phyloP scores from a whole-genome alignment of 1,140 invertebrate genomes.

The Zophobas morio region DNA sequence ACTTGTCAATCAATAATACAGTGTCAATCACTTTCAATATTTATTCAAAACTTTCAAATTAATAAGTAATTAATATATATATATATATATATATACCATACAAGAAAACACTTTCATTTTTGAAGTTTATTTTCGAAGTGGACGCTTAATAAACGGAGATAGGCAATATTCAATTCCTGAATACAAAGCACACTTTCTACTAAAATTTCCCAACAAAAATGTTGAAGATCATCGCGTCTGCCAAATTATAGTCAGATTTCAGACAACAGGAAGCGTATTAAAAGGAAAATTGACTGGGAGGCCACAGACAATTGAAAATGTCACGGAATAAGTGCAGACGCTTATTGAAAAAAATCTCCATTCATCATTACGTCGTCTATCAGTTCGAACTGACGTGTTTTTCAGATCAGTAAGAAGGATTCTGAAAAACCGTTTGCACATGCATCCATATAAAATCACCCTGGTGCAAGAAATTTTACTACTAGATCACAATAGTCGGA shows the following conservation, averaged over 20 bases:
- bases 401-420: neutral
- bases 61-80: too few relatives aligned
- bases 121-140: too few relatives aligned
- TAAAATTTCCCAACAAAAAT: neutral
- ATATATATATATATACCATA: too few relatives aligned
- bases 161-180: neutral
- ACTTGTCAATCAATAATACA: too few relatives aligned
- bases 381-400: neutral
- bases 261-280: neutral
- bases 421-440: slow-evolving; percentile 4
- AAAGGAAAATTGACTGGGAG: neutral
- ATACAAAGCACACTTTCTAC: neutral
- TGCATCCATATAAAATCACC: neutral
- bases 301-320: neutral
- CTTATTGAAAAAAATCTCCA: neutral
- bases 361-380: too few relatives aligned
- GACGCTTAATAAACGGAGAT: neutral
- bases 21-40: too few relatives aligned
- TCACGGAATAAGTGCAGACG: neutral
- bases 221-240: neutral
- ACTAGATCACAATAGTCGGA: neutral
- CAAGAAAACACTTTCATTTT: too few relatives aligned
- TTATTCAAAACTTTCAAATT: too few relatives aligned
- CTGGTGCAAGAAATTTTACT: neutral
- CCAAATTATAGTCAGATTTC: too few relatives aligned